Base-by-base conservation (phyloP, 2,797 vertebrate genomes). In the Protonibea diacanthus region DNA sequence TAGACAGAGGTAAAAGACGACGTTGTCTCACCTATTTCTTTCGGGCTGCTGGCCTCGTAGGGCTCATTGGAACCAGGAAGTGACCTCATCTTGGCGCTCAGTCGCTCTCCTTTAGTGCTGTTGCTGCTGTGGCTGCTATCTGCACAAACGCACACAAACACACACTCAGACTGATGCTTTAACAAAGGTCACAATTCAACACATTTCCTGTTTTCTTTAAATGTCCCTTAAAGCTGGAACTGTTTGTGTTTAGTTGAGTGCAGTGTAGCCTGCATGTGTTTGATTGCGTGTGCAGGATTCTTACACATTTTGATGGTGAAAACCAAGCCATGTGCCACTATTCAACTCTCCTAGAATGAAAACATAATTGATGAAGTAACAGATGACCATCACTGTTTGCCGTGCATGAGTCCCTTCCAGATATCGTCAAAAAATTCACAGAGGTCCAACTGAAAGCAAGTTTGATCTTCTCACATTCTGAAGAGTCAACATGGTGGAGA, bases 61-160 rank as follows among this genome's bases (percentile, higher is more conserved):
- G 97, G 97, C 79, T 98, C 97, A 47, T 92, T 95, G 83, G 96
- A 91, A 83, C 92, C 95, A 66, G 97, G 96, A 84, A 99, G 95
- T 77, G 95, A 91, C 91, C 93, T 97, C 82, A 98, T 93, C 90
- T 92, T 97, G 88, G 94, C 92, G 77, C 95, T 97, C 80, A 97
- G 93, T 56, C 96, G 94, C 84, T 99, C 97, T 65, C 96, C 95
- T 93, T 95, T 97, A 60, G 93, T 93, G 85, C 93, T 95, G 87
- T 80, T 88, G 86, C 85, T 95, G 93, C 94, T 96, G 90, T 95
- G 96, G 80, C 95, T 94, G 80, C 95, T 96, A 64, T 98, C 98
- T 99, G 94, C 67, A 88, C 23, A 69, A 0, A 20, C 42, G 69
- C 1, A 49, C 57, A 55, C 56, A 58, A 29, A 55, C 18, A 47